phyloP scores from a whole-genome alignment of 1,140 invertebrate species.

The Helicorthomorpha holstii region DNA sequence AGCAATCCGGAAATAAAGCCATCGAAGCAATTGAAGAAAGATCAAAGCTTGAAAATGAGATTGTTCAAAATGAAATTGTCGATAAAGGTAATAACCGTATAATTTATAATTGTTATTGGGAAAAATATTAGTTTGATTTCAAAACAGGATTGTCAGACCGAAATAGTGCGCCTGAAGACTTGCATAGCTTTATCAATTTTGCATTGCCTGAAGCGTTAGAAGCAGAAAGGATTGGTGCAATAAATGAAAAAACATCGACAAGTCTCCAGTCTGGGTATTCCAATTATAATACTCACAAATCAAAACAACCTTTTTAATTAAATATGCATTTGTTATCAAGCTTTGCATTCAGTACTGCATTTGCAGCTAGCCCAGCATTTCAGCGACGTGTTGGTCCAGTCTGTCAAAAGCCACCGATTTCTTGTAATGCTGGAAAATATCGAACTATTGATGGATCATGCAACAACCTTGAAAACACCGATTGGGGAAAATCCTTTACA shows the following conservation, averaged over 20 bases:
- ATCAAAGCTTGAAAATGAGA: no score
- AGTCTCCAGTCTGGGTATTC: no score
- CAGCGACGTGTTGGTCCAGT: not conserved
- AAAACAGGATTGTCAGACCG: not conserved
- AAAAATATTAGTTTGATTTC: no score
- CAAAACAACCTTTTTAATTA: no score
- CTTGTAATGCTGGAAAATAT: slow-evolving; percentile 24
- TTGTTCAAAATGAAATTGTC: no score
- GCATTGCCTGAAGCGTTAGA: not conserved
- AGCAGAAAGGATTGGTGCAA: not conserved
- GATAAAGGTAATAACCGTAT: no score
- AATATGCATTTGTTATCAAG: no score
- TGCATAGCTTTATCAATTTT: not conserved
- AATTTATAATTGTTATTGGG: no score
- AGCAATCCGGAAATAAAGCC: no score
- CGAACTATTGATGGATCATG: slow-evolving; percentile 52
- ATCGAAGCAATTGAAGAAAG: no score
- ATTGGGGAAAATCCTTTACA: slow-evolving; percentile 28
- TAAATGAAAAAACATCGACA: not conserved
- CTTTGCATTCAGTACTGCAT: no score
- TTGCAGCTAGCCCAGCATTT: not conserved
- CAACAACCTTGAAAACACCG: slow-evolving; percentile 42
- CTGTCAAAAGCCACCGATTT: not conserved
- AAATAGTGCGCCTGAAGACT: not conserved
- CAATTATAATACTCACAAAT: no score